A percentile compares a stretch with the other conserved stretches of the same genome.
phyloP scores from a whole-genome alignment of 2,797 vertebrate species.

The Gymnocypris eckloni region DNA sequence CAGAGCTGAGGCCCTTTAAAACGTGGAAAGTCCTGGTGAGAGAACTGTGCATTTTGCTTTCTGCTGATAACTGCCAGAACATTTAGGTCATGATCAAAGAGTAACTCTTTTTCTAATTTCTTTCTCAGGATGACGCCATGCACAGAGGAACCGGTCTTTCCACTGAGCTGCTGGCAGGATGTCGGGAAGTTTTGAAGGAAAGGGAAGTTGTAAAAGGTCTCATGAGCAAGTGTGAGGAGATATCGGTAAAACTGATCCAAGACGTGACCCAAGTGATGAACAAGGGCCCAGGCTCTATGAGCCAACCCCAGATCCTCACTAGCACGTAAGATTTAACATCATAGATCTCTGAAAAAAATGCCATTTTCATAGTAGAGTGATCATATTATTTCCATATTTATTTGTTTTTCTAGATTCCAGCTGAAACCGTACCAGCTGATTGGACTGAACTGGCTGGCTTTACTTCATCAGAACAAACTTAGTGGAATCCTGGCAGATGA shows the following conservation, averaged over 20 bases:
- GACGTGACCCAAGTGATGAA: constrained; percentile 82
- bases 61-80: constrained; percentile 11
- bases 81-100: constrained; percentile 29
- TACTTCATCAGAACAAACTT: constrained; percentile 84
- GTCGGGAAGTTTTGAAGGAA: constrained; percentile 83
- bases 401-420: constrained; percentile 73
- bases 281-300: constrained; percentile 76
- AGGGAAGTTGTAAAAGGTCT: constrained; percentile 84
- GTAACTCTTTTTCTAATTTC: background rate
- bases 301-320: constrained; percentile 81
- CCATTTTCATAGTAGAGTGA: background rate
- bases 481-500: constrained; percentile 90
- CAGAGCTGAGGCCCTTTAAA: constrained; percentile 85
- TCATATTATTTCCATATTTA: background rate
- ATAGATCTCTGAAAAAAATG: background rate
- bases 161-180: constrained; percentile 82
- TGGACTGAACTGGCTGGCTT: constrained; percentile 86
- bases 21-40: constrained; percentile 87
- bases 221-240: constrained; percentile 88
- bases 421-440: constrained; percentile 89
- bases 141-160: constrained; percentile 78
- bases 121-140: constrained; percentile 77
- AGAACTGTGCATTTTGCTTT: background rate
- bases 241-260: constrained; percentile 81
- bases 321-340: constrained; percentile 71